phyloP scores from a whole-genome alignment of 2,113 vertebrate genomes.

The Tenebrosternarchus preto region DNA sequence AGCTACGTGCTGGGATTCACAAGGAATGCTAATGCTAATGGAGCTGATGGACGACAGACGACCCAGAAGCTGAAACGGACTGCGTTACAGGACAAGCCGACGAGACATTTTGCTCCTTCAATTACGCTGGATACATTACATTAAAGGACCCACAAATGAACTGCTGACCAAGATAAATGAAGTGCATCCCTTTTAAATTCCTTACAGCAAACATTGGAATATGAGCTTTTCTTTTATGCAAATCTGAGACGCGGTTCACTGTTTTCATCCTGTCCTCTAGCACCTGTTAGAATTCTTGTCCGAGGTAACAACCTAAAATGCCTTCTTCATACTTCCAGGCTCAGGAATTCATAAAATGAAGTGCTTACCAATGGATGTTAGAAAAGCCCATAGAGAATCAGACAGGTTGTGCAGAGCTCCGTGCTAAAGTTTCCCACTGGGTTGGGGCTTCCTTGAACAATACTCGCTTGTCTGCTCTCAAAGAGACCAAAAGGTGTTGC shows the following conservation, averaged over 20 bases:
- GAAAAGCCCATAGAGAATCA: slow-evolving; percentile 55
- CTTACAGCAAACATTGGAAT: background rate
- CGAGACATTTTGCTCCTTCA: background rate
- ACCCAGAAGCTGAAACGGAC: background rate
- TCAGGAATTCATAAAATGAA: background rate
- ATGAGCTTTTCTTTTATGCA: background rate
- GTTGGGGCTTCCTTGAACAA: slow-evolving; percentile 73
- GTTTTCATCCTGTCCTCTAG: background rate
- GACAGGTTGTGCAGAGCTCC: slow-evolving; percentile 57
- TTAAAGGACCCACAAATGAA: background rate
- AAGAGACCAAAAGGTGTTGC: slow-evolving; percentile 81
- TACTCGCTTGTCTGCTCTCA: slow-evolving; percentile 72
- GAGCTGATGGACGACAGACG: background rate
- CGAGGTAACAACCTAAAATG: background rate
- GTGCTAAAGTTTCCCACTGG: slow-evolving; percentile 72
- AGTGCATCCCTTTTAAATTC: background rate
- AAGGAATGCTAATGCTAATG: no score
- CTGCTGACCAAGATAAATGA: background rate
- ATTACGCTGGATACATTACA: background rate
- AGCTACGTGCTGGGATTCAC: no score
- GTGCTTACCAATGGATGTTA: slow-evolving; percentile 16
- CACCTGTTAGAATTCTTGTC: background rate
- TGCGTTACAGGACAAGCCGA: background rate
- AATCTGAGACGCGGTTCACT: background rate
- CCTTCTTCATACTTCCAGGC: background rate